Conservation (phyloP, 2,888 invertebrate species). For the Lithosia quadra region DNA sequence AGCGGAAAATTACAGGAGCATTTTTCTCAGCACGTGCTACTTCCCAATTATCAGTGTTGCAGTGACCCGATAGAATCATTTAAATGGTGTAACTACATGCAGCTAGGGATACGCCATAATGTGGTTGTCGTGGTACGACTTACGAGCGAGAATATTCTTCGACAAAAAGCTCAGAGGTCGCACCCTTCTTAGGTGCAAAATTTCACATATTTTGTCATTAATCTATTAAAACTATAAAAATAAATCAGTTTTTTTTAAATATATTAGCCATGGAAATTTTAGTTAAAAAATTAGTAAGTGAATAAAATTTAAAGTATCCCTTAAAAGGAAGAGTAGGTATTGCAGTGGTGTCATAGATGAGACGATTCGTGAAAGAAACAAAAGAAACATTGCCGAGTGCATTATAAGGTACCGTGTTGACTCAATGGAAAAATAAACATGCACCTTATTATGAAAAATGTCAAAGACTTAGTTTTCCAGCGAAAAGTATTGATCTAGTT, state of each 20-base stretch:
- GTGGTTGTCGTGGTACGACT: conserved; percentile 48
- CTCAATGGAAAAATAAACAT: not conserved
- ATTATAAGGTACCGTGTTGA: no score
- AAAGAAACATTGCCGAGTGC: no score
- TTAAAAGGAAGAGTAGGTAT: no score
- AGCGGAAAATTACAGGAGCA: conserved; percentile 61
- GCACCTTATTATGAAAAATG: not conserved
- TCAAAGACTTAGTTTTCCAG: not conserved
- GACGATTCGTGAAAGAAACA: no score
- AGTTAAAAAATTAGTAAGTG: no score
- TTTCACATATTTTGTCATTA: not conserved
- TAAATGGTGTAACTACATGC: conserved; percentile 56
- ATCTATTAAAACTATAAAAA: not conserved
- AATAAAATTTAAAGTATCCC: not conserved
- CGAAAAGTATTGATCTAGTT: not conserved
- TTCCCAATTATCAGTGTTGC: conserved; percentile 43
- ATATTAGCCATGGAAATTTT: no score
- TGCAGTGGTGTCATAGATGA: no score
- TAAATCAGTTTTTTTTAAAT: no score
- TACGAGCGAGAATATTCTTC: not conserved
- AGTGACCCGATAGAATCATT: conserved; percentile 59
- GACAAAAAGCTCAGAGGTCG: not conserved
- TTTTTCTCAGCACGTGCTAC: conserved; percentile 65
- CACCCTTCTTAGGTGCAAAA: not conserved
- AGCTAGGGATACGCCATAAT: conserved; percentile 44